These are phyloP conservation scores for Operophtera brumata DNA, from an alignment of 2,888 invertebrate species.

Conservation along the genomic window DNA sequence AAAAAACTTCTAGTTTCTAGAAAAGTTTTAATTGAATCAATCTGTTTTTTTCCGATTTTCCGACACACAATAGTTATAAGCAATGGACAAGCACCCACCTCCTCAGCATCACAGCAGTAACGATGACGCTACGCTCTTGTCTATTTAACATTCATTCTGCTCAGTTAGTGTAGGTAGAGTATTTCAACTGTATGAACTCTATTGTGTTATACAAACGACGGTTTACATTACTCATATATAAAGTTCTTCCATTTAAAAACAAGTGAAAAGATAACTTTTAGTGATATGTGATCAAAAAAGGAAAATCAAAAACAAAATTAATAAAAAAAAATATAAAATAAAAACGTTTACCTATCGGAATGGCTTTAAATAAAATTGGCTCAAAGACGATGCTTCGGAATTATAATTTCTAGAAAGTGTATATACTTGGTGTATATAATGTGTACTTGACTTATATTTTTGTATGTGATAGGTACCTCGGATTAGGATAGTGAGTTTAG, in stretches of 20 bases:
- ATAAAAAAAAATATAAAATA: neutral
- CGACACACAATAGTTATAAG: neutral
- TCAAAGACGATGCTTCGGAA: too few relatives aligned
- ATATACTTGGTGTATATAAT: too few relatives aligned
- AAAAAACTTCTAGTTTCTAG: too few relatives aligned
- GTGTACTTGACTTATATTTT: too few relatives aligned
- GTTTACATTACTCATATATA: neutral
- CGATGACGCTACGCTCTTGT: neutral
- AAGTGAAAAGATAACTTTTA: neutral
- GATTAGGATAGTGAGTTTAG: too few relatives aligned
- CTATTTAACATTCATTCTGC: too few relatives aligned
- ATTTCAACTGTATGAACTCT: neutral
- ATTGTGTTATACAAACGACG: neutral
- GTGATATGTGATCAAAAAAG: neutral
- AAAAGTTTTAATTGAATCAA: too few relatives aligned
- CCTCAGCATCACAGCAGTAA: constrained; percentile 4
- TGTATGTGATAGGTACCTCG: too few relatives aligned
- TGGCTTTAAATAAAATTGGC: too few relatives aligned
- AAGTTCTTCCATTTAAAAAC: neutral
- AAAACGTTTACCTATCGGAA: too few relatives aligned
- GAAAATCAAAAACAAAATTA: neutral
- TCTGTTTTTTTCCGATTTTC: neutral
- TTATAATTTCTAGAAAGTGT: too few relatives aligned
- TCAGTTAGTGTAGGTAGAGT: neutral
- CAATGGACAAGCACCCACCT: constrained; percentile 15